Evolutionary conservation across 2,888 invertebrate genomes (phyloP), one percentile per base, ranked within the genome.

Genomic region (Microctonus hyperodae): DNA sequence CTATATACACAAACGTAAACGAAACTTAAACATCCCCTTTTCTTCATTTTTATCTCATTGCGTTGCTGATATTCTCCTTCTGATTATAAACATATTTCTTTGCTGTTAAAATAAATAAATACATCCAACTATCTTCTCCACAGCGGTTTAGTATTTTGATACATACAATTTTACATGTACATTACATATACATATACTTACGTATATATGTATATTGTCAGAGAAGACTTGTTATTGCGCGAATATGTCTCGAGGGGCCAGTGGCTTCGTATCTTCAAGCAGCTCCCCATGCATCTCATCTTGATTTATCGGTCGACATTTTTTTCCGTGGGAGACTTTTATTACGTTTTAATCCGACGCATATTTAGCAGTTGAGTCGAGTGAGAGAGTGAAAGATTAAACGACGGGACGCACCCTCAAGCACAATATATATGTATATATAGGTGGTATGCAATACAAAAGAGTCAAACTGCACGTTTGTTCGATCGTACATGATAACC

Each of bases 281-380:
- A 20, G 33, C 40, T 35, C 40, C 22, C 44, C 57, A 51, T 56
- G 67, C 62, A 67, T 67, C 66, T 62, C 62, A 67, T 71, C 71
- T 72, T 79, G 80, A 79, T 79, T 79, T 79, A 79, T 79, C 77
- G 79, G 69, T 77, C 78, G 75, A 77, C 78, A 79, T 79, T 28
- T 28, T 79, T 79, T 75, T 79, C 76, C 72, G 70, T 65, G 31
- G 65, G 61, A 64, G 73, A 75, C 77, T 79, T 79, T 79, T 79
- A 79, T 78, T 79, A 76, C 77, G 75, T 78, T 79, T 79, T 78
- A 77, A 79, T 78, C 76, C 76, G 64, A 60, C 66, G 74, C 69
- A 74, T 74, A 73, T 74, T 74, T 73, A 74, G 69, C 69, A 69
- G 73, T 63, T 53, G 48, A 31, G 55, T 61, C 53, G 16, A 44